These are phyloP conservation scores for Varanus salvator DNA, from an alignment of 2,113 vertebrate genomes.

Conservation along the genomic window DNA sequence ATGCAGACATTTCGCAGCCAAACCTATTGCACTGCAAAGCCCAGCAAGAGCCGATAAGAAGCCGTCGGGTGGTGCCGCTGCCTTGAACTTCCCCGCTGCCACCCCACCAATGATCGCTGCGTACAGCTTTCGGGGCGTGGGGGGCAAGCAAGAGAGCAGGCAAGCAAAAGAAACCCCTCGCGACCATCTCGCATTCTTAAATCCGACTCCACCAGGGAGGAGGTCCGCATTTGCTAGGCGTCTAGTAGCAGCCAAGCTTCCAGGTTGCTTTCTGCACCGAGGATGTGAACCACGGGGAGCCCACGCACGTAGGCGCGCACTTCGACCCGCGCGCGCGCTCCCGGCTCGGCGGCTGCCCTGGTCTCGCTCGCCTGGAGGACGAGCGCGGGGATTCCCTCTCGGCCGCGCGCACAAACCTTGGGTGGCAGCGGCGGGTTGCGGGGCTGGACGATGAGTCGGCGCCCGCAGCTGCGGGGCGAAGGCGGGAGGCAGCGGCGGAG, in stretches of 20 bases:
- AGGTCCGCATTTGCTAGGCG: neutral
- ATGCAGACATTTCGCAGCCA: neutral
- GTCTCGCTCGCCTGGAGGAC: neutral
- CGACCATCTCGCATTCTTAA: neutral
- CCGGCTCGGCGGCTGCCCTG: neutral
- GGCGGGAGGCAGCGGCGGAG: slow-evolving; percentile 13
- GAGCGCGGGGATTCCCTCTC: slow-evolving; percentile 16
- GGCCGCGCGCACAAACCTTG: slow-evolving; percentile 62
- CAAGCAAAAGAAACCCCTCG: neutral
- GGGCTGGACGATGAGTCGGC: slow-evolving; percentile 21
- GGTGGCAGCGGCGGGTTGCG: neutral
- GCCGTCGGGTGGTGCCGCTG: neutral
- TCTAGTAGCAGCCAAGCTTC: neutral
- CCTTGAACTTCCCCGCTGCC: neutral
- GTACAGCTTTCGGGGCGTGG: neutral
- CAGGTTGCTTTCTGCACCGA: neutral
- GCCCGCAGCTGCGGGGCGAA: neutral
- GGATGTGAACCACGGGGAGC: neutral
- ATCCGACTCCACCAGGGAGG: neutral
- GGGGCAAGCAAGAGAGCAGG: too few relatives aligned
- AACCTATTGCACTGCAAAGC: neutral
- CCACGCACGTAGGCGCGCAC: neutral
- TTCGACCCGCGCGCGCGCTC: neutral
- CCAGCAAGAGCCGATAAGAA: neutral
- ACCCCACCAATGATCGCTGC: neutral